A percentile compares a stretch with the other conserved stretches of the same genome.
phyloP scores from a whole-genome alignment of 2,113 vertebrate species.

The Thunnus thynnus region DNA sequence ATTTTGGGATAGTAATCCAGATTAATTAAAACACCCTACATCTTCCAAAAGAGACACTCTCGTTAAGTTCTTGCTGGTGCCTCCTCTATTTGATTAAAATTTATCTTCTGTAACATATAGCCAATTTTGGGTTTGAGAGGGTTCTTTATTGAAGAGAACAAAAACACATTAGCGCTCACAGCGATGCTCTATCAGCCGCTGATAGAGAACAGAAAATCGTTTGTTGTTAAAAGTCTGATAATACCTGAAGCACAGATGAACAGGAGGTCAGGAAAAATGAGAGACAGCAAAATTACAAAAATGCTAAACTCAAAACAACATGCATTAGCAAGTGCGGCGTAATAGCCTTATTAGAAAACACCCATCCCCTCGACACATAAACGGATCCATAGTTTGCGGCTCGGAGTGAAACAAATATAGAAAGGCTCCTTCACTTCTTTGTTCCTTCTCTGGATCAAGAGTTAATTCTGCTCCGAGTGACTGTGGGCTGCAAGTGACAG shows the following conservation, averaged over 20 bases:
- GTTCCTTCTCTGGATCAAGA: conserved; percentile 61
- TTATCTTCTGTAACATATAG: neutral
- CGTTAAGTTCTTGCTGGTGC: neutral
- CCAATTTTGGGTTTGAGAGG: neutral
- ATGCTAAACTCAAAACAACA: conserved; percentile 52
- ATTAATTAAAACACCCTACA: conserved; percentile 18
- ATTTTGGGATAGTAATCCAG: neutral
- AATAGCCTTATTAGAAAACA: conserved; percentile 38
- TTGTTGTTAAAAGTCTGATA: conserved; percentile 39
- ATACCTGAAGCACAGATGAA: conserved; percentile 33
- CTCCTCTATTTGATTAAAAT: neutral
- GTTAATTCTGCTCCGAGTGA: conserved; percentile 73
- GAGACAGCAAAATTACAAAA: conserved; percentile 48
- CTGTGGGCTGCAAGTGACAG: conserved; percentile 76
- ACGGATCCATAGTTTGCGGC: conserved; percentile 11
- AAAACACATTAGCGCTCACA: neutral
- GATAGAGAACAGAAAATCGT: conserved; percentile 5
- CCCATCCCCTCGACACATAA: conserved; percentile 20
- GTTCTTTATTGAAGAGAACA: conserved; percentile 6
- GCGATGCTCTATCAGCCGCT: neutral
- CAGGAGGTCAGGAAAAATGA: conserved; percentile 37
- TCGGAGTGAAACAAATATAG: conserved; percentile 33
- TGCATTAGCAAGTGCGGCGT: conserved; percentile 24
- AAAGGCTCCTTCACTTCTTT: conserved; percentile 34
- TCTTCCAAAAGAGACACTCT: neutral